A percentile compares a stretch with the other conserved stretches of the same genome.
phyloP scores from a whole-genome alignment of 1,140 invertebrate genomes.

The Zaprionus lachaisei region DNA sequence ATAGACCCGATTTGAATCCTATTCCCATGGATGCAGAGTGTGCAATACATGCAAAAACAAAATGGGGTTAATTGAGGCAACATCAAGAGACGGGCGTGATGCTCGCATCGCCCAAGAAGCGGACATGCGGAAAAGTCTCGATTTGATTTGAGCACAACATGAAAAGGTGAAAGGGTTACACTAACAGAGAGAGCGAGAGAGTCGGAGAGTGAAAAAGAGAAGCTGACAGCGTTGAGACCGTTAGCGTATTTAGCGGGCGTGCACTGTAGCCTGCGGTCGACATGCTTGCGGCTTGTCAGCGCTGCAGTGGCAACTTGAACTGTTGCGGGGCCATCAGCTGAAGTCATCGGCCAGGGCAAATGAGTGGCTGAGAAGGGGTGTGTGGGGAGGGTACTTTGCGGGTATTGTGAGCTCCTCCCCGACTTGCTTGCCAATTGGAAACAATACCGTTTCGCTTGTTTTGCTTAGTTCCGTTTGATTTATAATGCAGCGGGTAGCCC shows the following conservation, averaged over 20 bases:
- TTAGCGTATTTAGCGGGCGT: slow-evolving; percentile 35
- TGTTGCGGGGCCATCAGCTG: slow-evolving; percentile 63
- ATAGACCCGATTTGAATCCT: not conserved
- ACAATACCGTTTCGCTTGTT: slow-evolving; percentile 81
- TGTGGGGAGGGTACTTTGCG: no score
- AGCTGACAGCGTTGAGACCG: not conserved
- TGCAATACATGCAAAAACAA: slow-evolving; percentile 24
- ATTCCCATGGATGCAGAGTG: not conserved
- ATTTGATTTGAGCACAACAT: slow-evolving; percentile 77
- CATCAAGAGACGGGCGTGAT: slow-evolving; percentile 73
- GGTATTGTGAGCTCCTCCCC: slow-evolving; percentile 61
- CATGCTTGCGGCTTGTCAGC: slow-evolving; percentile 62
- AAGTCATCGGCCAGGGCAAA: slow-evolving; percentile 44
- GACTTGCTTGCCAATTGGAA: slow-evolving; percentile 71
- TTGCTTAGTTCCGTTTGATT: slow-evolving; percentile 78
- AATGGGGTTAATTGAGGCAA: slow-evolving; percentile 81
- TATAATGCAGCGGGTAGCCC: slow-evolving; percentile 58
- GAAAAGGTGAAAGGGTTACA: slow-evolving; percentile 65
- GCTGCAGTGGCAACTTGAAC: slow-evolving; percentile 78
- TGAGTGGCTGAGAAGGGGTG: slow-evolving; percentile 2
- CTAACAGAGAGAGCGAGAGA: not conserved
- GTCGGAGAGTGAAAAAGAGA: not conserved
- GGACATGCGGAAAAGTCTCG: slow-evolving; percentile 51
- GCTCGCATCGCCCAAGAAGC: slow-evolving; percentile 75
- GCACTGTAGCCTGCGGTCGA: slow-evolving; percentile 49